Base-by-base conservation (phyloP, 2,888 invertebrate genomes). In the Aricia artaxerxes region DNA sequence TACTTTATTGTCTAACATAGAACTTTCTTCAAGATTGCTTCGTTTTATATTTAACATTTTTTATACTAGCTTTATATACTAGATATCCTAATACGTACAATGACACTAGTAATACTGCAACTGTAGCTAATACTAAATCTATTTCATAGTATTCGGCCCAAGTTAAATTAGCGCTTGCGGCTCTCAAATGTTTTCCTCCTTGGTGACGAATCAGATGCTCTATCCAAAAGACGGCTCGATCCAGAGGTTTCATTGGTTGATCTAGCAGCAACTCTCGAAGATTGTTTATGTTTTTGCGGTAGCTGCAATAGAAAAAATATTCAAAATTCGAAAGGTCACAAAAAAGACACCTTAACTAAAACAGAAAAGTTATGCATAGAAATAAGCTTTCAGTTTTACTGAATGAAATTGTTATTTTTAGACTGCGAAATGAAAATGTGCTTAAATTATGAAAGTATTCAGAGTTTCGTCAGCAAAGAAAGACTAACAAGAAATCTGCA, bases 211-310 rank as follows among this genome's bases (percentile, higher is more conserved):
- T 72, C 16, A 83, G 78, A 69, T 84, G 78, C 31, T 83, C 83
- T 6, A 81, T 82, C 84, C 84, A 84, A 83, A 81, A 84, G 4
- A 83, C 73, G 5, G 82, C 83, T 31, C 79, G 77, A 24, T 83
- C 82, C 40, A 84, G 53, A 1, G 83, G 79, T 1, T 77, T 79
- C 49, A 81, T 78, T 2, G 81, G 80, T 44, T 81, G 82, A 49
- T 84, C 84, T 6, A n/a, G 77, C 78, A 83, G 79, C 11, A 81
- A 1, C 0, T 75, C 16, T 1, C 81, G 82, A 13, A 84, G 44
- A 16, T 78, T 80, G 0, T 77, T 38, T 1, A 83, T 79, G 44
- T 84, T 83, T 7, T 79, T 64, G 4, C 82, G 81, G 77, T 82
- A 84, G 31, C 84, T 84, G 81, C 31, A 81, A 83, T 16, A 78